Base-by-base conservation (phyloP, 2,888 invertebrate species). In the Zygaena filipendulae region DNA sequence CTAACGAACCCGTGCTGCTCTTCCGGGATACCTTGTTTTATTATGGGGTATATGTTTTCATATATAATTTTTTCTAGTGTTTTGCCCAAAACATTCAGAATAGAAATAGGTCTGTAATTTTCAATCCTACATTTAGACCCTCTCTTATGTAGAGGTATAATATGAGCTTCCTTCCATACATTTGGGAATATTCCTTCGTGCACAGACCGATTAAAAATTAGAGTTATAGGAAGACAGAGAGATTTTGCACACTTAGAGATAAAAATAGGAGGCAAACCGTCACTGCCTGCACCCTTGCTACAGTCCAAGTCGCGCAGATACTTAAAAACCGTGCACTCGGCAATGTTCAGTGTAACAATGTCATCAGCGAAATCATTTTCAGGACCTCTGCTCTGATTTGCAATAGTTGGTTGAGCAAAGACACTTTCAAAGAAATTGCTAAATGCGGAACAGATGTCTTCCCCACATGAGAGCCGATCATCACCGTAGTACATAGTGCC, bases 51-150 rank as follows among this genome's bases (percentile, higher is more conserved):
- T 4, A 32, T 27, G 5, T 19, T 12, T n/a, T 35, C 16, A 23
- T 27, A 30, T 5, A 32, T 16, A 7, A 30, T 6, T 25, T 16
- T 24, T 14, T 32, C 32, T 13, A 31, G 21, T 16, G 35, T 12
- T 20, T 38, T 35, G 11, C 24, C 23, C 3, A 30, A 19, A 16
- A 25, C 26, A 22, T 30, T 32, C n/a, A 36, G 13, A 8, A 36
- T 37, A n/a, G 32, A 33, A 2, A 34, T 34, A 4, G 25, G 25
- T 5, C 34, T 11, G 13, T 36, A 31, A 12, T 33, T 37, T 3
- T 13, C 19, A 6, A 32, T 22, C 1, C 23, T 11, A 7, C 20
- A 28, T 14, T 23, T 27, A 6, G 26, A 26, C 4, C 30, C 28
- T 11, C 32, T 32, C 11, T 38, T 38, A 21, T 33, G 26, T 4